These are phyloP conservation scores for Drosophila antonietae DNA, from an alignment of 2,888 invertebrate genomes.

Conservation along the genomic window DNA sequence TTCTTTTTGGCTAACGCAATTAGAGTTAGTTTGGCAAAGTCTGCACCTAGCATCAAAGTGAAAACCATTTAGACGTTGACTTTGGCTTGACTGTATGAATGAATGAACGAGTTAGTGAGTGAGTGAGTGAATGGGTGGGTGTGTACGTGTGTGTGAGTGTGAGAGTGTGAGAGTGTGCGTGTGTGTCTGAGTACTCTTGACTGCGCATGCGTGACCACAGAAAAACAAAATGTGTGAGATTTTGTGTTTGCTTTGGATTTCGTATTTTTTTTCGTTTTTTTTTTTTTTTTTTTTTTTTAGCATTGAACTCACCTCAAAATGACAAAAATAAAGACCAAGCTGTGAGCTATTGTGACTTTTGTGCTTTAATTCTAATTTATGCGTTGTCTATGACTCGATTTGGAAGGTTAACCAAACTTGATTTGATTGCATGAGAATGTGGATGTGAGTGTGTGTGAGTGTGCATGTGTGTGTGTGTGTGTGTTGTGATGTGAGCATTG, in stretches of 20 bases:
- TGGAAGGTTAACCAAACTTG: slow-evolving; percentile 34
- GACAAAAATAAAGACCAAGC: slow-evolving; percentile 9
- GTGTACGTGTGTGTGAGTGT: slow-evolving; percentile 10
- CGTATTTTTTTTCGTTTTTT: slow-evolving; percentile 1
- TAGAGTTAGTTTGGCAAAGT: slow-evolving; percentile 58
- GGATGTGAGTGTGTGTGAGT: background rate
- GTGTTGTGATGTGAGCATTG: slow-evolving; percentile 11
- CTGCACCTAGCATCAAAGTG: slow-evolving; percentile 43
- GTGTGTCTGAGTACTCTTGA: slow-evolving; percentile 11
- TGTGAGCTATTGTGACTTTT: slow-evolving; percentile 14
- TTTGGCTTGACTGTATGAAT: slow-evolving; percentile 16
- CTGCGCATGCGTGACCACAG: slow-evolving; percentile 46
- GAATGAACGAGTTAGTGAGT: slow-evolving; percentile 1
- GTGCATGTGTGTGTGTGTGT: background rate
- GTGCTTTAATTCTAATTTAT: slow-evolving; percentile 41
- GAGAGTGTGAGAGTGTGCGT: too few relatives aligned
- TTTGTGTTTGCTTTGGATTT: slow-evolving; percentile 13
- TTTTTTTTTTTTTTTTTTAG: slow-evolving; percentile 9
- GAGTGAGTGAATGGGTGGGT: slow-evolving; percentile 18
- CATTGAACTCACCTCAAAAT: slow-evolving; percentile 34
- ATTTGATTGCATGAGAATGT: slow-evolving; percentile 16
- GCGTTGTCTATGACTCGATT: slow-evolving; percentile 21
- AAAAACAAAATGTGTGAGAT: slow-evolving; percentile 40
- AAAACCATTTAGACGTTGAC: slow-evolving; percentile 14
- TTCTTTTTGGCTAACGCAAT: slow-evolving; percentile 16